Evolutionary conservation across 2,113 vertebrate genomes (phyloP).

Genomic region (Psittacula cyanocephala): DNA sequence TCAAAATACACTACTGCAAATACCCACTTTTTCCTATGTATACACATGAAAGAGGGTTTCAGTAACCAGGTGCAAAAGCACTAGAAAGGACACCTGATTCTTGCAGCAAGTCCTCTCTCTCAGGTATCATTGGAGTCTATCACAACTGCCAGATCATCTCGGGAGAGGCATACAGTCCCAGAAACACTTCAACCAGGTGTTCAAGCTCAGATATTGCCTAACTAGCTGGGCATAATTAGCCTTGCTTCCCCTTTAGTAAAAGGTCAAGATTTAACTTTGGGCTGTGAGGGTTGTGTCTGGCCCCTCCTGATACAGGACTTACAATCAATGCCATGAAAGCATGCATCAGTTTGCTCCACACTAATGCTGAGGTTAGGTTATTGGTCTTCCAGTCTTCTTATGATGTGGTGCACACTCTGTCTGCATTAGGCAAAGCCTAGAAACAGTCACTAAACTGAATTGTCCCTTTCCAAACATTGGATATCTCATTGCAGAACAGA

Average conservation of each 20-base stretch:
- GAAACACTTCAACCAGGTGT: not conserved
- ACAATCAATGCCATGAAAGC: rapidly evolving
- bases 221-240: not conserved
- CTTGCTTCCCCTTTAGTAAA: not conserved
- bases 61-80: not conserved
- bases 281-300: not conserved
- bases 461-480: not conserved
- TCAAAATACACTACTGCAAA: not conserved
- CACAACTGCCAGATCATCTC: not conserved
- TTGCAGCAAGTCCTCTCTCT: not conserved
- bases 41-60: not conserved
- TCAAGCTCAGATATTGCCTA: not conserved
- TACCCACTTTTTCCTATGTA: not conserved
- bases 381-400: not conserved
- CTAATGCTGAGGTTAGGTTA: not conserved
- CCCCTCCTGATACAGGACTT: not conserved
- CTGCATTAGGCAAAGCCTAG: not conserved
- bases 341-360: not conserved
- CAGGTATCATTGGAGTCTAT: not conserved
- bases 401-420: too few relatives aligned
- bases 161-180: not conserved
- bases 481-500: not conserved
- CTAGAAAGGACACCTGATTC: not conserved
- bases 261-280: not conserved
- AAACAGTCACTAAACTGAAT: not conserved